These are phyloP conservation scores for Sceloporus tristichus DNA, from an alignment of 2,113 vertebrate species.

Conservation along the genomic window DNA sequence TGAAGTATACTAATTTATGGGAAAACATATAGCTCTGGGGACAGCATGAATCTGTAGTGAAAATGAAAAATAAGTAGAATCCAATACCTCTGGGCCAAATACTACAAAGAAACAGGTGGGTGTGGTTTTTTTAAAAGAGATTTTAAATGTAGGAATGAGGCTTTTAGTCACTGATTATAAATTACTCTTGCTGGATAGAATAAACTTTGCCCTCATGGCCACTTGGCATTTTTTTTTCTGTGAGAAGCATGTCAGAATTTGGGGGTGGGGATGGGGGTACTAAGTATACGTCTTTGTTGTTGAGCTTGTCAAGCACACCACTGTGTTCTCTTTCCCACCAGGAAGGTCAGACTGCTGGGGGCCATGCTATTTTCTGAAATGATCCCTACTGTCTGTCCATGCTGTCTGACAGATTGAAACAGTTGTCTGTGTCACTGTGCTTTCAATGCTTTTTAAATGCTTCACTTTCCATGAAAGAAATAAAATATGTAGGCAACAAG, in stretches of 20 bases:
- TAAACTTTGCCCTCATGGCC: background rate
- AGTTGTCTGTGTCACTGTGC: constrained; percentile 78
- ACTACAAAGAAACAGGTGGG: background rate
- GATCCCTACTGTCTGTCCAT: constrained; percentile 80
- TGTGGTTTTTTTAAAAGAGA: constrained; percentile 53
- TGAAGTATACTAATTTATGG: constrained; percentile 45
- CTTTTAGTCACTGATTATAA: constrained; percentile 61
- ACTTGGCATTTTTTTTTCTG: constrained; percentile 71
- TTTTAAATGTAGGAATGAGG: background rate
- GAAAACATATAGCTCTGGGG: constrained; percentile 27
- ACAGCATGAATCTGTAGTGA: constrained; percentile 4
- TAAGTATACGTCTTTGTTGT: constrained; percentile 81
- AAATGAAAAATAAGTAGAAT: constrained; percentile 11
- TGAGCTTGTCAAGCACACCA: constrained; percentile 76
- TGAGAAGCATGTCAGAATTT: constrained; percentile 82
- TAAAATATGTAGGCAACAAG: constrained; percentile 50
- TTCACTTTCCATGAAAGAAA: constrained; percentile 67
- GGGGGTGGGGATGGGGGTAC: constrained; percentile 53
- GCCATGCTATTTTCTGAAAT: constrained; percentile 76
- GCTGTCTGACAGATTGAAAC: constrained; percentile 83
- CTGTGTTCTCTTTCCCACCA: constrained; percentile 80
- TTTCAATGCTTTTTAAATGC: constrained; percentile 73
- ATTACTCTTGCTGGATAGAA: constrained; percentile 62
- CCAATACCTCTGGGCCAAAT: accelerated
- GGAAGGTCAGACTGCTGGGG: constrained; percentile 83